Evolutionary conservation across 2,888 invertebrate genomes (phyloP), one percentile per base, ranked within the genome.

Genomic region (Epirrhoe tristata): DNA sequence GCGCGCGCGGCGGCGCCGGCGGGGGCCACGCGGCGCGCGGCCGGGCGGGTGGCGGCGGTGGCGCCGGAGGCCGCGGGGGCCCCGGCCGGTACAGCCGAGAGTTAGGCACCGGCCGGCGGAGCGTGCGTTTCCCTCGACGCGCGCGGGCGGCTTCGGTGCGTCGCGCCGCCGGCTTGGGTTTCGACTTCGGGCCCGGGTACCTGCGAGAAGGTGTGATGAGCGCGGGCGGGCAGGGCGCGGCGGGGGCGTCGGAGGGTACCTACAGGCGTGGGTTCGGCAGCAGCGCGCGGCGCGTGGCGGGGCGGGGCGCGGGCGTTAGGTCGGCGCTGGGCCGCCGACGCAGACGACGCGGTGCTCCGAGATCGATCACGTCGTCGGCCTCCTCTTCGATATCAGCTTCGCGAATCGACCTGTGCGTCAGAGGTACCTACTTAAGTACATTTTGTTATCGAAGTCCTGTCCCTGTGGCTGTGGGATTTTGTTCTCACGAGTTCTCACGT

Each of bases 61-160:
- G 71, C 24, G 77, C 78, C 10, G 75, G 72, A 24, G 73, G 71
- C 31, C 75, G 83, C 58, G 78, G 76, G 46, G 85, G 84, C 48
- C 77, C 82, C 14, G 89, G 87, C 70, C 83, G 82, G 82, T 90
- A 91, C 70, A 90, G 81, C 8, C 90, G 87, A 70, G 88, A 72
- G 82, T 90, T 90, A 64, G 90, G 89, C 70, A 86, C 82, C 53
- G 71, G 78, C 6, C 81, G 81, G 34, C 79, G 78, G 66, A 77
- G 82, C 63, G 76, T 74, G 66, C 78, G 83, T 70, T 78, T 81
- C 53, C 71, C 77, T 43, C 78, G 79, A 17, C 76, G 74, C 8
- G 53, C 5, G 32, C 77, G 78, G 4, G 39, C 32, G 3, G 24
- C 24, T 70, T 72, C 16, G 12, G 63, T 60, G 59, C 75, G 67